phyloP scores from a whole-genome alignment of 2,113 vertebrate genomes.

The Pterocles gutturalis region DNA sequence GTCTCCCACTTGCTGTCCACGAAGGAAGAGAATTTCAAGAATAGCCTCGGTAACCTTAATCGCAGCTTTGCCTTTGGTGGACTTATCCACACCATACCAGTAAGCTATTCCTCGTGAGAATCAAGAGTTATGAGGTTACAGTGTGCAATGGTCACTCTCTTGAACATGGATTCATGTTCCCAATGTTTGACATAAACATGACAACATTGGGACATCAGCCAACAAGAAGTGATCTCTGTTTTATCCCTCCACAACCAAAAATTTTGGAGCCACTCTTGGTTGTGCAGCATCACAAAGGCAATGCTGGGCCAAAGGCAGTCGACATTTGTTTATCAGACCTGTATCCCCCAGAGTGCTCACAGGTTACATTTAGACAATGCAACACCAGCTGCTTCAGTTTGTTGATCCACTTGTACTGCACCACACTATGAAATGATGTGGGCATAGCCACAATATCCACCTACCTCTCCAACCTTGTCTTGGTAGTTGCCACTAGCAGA shows the following conservation, averaged over 20 bases:
- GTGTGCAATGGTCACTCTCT: background rate
- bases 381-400: background rate
- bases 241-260: background rate
- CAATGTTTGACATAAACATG: background rate
- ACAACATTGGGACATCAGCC: background rate
- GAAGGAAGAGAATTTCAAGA: background rate
- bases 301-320: background rate
- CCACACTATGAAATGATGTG: background rate
- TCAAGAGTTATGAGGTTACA: background rate
- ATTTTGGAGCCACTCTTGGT: background rate
- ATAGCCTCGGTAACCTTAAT: background rate
- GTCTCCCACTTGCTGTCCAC: background rate
- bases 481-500: background rate
- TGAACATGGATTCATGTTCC: background rate
- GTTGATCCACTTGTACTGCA: background rate
- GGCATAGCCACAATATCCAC: background rate
- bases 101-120: background rate
- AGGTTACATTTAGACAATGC: background rate
- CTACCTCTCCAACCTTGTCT: background rate
- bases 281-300: background rate
- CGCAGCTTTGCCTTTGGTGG: background rate
- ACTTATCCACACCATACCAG: background rate
- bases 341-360: accelerated
- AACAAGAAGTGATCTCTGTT: background rate
- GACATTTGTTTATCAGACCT: background rate